Conservation (phyloP, 1,140 invertebrate genomes). For the Calosoma granatense region DNA sequence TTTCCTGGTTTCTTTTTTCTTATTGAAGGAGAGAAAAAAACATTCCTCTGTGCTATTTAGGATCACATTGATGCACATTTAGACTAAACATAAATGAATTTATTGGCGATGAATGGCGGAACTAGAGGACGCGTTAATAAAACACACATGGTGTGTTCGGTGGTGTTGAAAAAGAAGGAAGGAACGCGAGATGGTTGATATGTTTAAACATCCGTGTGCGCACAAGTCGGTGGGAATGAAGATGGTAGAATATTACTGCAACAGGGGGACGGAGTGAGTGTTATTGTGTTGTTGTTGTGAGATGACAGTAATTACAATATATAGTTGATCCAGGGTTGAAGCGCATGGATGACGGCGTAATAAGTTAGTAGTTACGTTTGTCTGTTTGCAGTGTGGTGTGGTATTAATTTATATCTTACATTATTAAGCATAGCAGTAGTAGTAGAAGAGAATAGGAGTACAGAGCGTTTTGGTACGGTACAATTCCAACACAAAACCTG, state of each 20-base stretch:
- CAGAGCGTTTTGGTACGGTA: constrained; percentile 23
- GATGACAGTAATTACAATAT: constrained; percentile 1
- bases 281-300: neutral
- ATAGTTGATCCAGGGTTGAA: neutral
- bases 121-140: no score
- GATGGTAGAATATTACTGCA: no score
- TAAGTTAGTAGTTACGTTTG: neutral
- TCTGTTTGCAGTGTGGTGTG: neutral
- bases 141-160: neutral
- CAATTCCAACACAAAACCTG: constrained; percentile 31
- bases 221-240: no score
- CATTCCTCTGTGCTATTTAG: no score
- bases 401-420: constrained; percentile 32
- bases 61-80: no score
- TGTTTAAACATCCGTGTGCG: no score
- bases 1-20: no score
- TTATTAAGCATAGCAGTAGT: constrained; percentile 28
- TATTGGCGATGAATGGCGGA: no score
- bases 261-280: no score
- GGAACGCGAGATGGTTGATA: no score
- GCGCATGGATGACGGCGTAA: neutral
- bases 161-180: neutral
- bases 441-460: neutral
- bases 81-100: neutral
- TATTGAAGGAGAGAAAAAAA: no score